Conservation (phyloP, 2,113 vertebrate species). For the Pluvialis apricaria region DNA sequence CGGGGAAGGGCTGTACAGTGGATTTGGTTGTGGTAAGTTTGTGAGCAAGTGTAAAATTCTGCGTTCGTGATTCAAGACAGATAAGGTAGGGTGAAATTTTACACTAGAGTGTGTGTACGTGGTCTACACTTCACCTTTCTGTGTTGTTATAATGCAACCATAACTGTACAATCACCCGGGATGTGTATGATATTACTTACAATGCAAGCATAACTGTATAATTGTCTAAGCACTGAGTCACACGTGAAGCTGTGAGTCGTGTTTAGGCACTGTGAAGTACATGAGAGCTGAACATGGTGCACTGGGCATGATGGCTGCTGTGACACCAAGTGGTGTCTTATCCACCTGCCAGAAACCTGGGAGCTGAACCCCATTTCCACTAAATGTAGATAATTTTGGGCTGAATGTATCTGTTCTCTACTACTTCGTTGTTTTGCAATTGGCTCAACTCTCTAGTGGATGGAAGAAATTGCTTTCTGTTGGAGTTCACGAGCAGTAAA, state of each 20-base stretch:
- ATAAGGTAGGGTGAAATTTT: not conserved
- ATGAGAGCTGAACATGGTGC: rapidly evolving
- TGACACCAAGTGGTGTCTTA: not conserved
- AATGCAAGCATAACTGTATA: not conserved
- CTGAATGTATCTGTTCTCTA: not conserved
- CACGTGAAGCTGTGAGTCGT: not conserved
- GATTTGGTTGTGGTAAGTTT: not conserved
- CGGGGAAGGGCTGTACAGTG: not conserved
- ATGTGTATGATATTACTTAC: not conserved
- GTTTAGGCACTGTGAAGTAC: not conserved
- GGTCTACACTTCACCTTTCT: not conserved
- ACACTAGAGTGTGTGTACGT: rapidly evolving
- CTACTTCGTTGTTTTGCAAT: not conserved
- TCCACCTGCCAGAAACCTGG: not conserved
- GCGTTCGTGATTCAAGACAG: not conserved
- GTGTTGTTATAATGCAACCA: not conserved
- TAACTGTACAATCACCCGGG: not conserved
- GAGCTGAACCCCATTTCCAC: not conserved
- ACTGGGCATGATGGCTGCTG: not conserved
- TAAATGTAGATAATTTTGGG: not conserved
- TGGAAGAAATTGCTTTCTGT: not conserved
- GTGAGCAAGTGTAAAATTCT: not conserved
- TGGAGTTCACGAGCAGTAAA: not conserved
- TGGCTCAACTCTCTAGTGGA: not conserved
- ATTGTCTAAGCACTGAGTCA: not conserved